A percentile compares a stretch with the other conserved stretches of the same genome.
Evolutionary conservation across 2,888 invertebrate genomes (phyloP).

Genomic region (Rambutsinella grinnellia): DNA sequence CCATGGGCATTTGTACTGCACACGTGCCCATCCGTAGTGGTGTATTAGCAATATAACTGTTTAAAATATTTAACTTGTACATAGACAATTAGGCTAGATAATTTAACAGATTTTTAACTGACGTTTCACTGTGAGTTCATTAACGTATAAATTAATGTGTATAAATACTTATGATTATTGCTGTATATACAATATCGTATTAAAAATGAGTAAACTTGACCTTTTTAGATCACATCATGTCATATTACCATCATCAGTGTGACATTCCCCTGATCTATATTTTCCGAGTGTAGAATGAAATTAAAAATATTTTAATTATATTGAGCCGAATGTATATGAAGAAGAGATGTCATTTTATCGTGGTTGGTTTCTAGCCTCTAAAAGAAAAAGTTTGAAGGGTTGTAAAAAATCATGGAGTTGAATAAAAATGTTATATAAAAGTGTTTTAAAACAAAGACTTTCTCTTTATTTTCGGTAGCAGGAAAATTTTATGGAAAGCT

Average conservation of each 20-base stretch:
- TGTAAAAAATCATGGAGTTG: constrained; percentile 24
- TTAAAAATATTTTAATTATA: not conserved
- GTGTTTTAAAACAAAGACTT: constrained; percentile 4
- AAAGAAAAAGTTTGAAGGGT: not conserved
- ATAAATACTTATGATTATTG: not conserved
- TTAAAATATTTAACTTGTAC: constrained; percentile 4
- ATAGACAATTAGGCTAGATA: not conserved
- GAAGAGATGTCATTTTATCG: not conserved
- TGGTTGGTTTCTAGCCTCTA: constrained; percentile 32
- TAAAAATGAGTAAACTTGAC: not conserved
- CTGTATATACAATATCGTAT: not conserved
- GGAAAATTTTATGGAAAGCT: constrained; percentile 5
- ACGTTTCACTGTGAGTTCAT: not conserved
- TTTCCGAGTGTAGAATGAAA: not conserved
- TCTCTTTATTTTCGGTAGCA: not conserved
- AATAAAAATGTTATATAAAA: constrained; percentile 44
- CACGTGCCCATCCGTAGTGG: constrained; percentile 50
- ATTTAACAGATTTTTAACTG: not conserved
- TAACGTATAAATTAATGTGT: not conserved
- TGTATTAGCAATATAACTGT: constrained; percentile 56
- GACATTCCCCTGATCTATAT: not conserved
- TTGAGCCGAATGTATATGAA: not conserved
- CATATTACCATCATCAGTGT: not conserved
- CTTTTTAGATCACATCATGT: not conserved
- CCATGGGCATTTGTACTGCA: constrained; percentile 11